Conservation (phyloP, 1,140 invertebrate species). For the Pachypsylla venusta region DNA sequence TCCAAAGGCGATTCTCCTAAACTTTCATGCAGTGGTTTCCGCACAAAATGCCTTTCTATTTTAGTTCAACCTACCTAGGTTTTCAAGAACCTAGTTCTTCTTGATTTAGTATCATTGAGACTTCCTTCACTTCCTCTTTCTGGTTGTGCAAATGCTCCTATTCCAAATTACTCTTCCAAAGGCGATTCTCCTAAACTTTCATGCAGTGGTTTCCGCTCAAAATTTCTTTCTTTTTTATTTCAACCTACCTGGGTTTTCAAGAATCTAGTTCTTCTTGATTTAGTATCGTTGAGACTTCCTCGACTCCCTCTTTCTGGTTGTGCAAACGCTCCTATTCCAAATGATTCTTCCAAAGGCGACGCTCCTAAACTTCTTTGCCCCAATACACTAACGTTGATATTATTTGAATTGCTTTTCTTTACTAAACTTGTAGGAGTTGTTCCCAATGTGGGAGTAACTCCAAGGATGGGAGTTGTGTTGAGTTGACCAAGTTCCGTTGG, state of each 20-base stretch:
- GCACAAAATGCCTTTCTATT: too few relatives aligned
- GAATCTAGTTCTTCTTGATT: conserved; percentile 71
- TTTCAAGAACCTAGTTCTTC: conserved; percentile 73
- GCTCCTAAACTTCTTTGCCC: conserved; percentile 38
- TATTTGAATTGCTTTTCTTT: conserved; percentile 33
- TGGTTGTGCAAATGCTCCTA: conserved; percentile 33
- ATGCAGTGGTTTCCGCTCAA: too few relatives aligned
- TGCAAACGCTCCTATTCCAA: conserved; percentile 32
- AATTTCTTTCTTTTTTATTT: too few relatives aligned
- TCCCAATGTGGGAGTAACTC: conserved; percentile 13
- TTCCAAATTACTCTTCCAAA: conserved; percentile 35
- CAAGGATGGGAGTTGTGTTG: neutral
- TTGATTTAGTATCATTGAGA: conserved; percentile 57
- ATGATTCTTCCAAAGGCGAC: conserved; percentile 37
- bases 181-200: conserved; percentile 35
- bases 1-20: conserved; percentile 36
- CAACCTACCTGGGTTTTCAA: conserved; percentile 48
- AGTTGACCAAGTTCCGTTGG: neutral
- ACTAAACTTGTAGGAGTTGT: neutral
- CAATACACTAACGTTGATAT: conserved; percentile 61
- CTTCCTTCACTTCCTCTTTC: conserved; percentile 43
- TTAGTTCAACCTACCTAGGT: too few relatives aligned
- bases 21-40: too few relatives aligned
- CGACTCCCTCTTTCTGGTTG: conserved; percentile 40
- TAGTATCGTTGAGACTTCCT: conserved; percentile 49